Conservation (phyloP, 1,140 invertebrate species). For the Cylas formicarius region DNA sequence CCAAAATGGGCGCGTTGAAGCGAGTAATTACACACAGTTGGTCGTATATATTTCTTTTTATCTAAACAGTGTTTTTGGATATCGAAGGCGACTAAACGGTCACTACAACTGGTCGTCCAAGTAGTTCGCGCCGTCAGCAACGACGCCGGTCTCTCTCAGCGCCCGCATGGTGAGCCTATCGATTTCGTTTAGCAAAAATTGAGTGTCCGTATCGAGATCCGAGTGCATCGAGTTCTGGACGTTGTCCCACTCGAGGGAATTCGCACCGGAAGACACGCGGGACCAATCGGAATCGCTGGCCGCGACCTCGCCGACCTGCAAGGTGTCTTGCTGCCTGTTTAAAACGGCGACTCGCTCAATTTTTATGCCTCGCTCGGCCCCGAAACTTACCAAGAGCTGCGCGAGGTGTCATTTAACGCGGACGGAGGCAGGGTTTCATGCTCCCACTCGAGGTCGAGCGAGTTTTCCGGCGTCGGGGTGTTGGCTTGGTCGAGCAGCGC, state of each 20-base stretch:
- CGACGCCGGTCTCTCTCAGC: conserved; percentile 45
- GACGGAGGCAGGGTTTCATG: conserved; percentile 44
- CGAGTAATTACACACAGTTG: no score
- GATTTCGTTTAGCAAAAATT: conserved; percentile 48
- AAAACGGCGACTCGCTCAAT: no score
- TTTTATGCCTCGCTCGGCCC: no score
- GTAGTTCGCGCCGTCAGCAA: conserved; percentile 8
- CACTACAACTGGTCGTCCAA: conserved; percentile 17
- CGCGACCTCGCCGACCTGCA: conserved; percentile 20
- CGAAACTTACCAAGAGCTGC: conserved; percentile 38
- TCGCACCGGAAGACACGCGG: conserved; percentile 47
- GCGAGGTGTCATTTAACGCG: conserved; percentile 35
- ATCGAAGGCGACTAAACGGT: no score
- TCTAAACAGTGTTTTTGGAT: no score
- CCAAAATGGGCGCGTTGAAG: no score
- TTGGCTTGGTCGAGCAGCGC: conserved; percentile 41
- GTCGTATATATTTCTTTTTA: no score
- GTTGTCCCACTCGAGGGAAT: conserved; percentile 52
- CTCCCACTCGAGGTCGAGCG: conserved; percentile 55
- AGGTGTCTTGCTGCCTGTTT: no score
- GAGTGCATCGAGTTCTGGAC: conserved; percentile 42
- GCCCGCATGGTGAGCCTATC: conserved; percentile 48
- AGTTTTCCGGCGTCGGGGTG: conserved; percentile 49
- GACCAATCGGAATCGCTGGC: conserved; percentile 45
- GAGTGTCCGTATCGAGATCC: conserved; percentile 46